These are phyloP conservation scores for Drosophila azteca DNA, from an alignment of 1,140 invertebrate genomes.

Conservation along the genomic window DNA sequence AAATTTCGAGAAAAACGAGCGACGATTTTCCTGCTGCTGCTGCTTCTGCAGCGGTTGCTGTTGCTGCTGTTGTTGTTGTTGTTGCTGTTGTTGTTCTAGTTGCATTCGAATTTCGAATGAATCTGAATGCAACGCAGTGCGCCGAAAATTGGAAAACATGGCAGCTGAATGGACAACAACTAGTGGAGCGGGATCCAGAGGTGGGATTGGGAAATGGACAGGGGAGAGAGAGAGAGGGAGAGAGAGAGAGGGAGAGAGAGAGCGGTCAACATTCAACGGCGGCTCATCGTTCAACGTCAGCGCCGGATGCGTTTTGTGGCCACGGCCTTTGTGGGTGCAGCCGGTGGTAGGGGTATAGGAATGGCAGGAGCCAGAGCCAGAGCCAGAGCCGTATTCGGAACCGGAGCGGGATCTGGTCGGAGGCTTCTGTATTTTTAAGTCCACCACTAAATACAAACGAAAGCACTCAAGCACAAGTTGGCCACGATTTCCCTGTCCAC, in stretches of 20 bases:
- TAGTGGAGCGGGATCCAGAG: neutral
- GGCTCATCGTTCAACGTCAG: conserved; percentile 74
- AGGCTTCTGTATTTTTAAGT: conserved; percentile 80
- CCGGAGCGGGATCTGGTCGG: conserved; percentile 19
- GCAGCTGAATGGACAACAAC: conserved; percentile 57
- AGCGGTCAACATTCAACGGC: conserved; percentile 34
- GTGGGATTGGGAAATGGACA: conserved; percentile 8
- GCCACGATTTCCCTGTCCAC: conserved; percentile 67
- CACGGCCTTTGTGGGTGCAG: conserved; percentile 68
- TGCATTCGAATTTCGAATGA: conserved; percentile 38
- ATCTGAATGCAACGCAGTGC: conserved; percentile 67
- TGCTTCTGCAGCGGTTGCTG: neutral
- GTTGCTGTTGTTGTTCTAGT: conserved; percentile 5
- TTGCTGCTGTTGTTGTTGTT: conserved; percentile 21
- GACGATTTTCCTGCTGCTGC: conserved; percentile 2
- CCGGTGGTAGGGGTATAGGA: neutral
- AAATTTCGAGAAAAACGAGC: conserved; percentile 63
- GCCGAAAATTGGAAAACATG: conserved; percentile 78
- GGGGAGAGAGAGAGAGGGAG: neutral
- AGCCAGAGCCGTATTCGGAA: neutral
- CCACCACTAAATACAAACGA: conserved; percentile 83
- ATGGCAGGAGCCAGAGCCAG: neutral
- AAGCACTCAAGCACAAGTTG: conserved; percentile 83
- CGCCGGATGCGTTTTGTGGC: conserved; percentile 68
- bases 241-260: conserved; percentile 10